Evolutionary conservation across 2,888 invertebrate species (phyloP), one percentile per base, ranked within the genome.

Genomic region (Apodemia zela): DNA sequence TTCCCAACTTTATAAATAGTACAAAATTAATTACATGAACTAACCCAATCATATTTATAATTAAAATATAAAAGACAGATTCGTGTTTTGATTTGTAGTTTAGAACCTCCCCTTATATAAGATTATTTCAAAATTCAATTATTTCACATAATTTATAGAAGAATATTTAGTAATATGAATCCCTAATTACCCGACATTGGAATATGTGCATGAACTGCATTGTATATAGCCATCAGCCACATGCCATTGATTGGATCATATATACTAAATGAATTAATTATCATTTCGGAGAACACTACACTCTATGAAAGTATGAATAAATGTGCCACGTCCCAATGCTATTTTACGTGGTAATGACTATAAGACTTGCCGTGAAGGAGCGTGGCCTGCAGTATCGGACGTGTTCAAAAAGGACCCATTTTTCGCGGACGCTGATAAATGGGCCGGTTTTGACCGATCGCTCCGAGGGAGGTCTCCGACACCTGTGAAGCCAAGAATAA

Each of bases 401-500:
- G 83, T 73, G 81, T 88, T 90, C 89, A 84, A 79, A 84, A 87
- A 74, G 78, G 90, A 91, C 74, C 90, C 91, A 73, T 90, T 91
- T 89, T 91, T 89, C 84, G 87, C 88, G 76, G 91, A 91, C 63
- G 91, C 89, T 73, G 89, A 89, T 81, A 90, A 89, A 81, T 92
- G 91, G 89, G 79, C 85, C 73, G 84, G 77, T 89, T 90, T 92
- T 92, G 93, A 93, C 88, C 93, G 93, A 72, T 92, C 93, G 75
- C 92, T 93, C 78, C 89, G 93, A 76, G 91, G 90, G 76, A 87
- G 82, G 78, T 94, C 95, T 69, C 95, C 95, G 75, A 95, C 95
- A 77, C 95, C 95, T 63, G 94, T 94, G 82, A 95, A 95, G 93
- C 93, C 93, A 77, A 94, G 95, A 84, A 93, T 93, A 80, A 95